phyloP scores from a whole-genome alignment of 2,113 vertebrate genomes.

The Sarotherodon lohbergeri region DNA sequence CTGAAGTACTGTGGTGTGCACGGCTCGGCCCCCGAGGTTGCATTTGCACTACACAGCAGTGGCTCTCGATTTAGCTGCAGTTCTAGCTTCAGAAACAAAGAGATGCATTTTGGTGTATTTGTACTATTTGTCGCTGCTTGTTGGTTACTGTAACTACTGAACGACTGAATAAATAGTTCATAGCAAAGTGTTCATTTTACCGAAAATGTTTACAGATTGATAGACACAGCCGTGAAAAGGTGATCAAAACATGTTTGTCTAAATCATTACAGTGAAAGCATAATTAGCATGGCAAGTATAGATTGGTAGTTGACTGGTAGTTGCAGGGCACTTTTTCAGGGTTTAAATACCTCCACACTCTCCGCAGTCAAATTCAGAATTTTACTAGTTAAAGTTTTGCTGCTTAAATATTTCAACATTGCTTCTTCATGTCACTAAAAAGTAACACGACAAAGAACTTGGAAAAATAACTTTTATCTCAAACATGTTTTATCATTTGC shows the following conservation, averaged over 20 bases:
- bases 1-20: neutral
- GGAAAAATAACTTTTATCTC: neutral
- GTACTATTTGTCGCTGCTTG: neutral
- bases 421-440: neutral
- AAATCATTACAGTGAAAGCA: neutral
- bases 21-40: neutral
- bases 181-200: slow-evolving; percentile 3
- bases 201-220: slow-evolving; percentile 54
- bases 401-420: neutral
- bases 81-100: slow-evolving; percentile 3
- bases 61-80: neutral
- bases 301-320: neutral
- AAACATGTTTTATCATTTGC: neutral
- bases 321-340: neutral
- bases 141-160: neutral
- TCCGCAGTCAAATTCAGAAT: neutral
- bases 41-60: slow-evolving; percentile 38
- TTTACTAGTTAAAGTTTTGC: neutral
- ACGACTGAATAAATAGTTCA: neutral
- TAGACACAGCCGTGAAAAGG: neutral
- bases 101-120: slow-evolving; percentile 5
- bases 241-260: neutral
- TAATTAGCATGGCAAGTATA: neutral
- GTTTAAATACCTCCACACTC: neutral
- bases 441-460: neutral